Base-by-base conservation (phyloP, 2,113 vertebrate genomes). In the Mus spicilegus region DNA sequence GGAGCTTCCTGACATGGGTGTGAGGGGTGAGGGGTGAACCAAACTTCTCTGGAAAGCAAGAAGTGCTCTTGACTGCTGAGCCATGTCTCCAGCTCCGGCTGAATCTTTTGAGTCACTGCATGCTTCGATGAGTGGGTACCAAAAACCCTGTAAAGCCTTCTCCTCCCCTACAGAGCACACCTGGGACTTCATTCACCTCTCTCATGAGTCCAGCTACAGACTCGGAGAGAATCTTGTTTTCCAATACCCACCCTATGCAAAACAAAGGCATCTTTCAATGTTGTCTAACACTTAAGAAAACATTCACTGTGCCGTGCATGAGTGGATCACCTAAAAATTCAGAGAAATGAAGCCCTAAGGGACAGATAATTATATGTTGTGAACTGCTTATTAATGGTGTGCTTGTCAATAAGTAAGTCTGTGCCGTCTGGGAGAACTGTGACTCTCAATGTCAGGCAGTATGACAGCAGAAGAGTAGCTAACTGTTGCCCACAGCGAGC, bases 41-140 rank as follows among this genome's bases (percentile, higher is more conserved):
- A 9, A 30, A 19, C n/a, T 85, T 65, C 26, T 65, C 81, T 65
- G 58, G 58, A 85, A 39, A 30, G 26, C 26, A 85, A 39, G 80
- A 16, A 16, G 24, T 65, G 82, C 39, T 85, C 24, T 30, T 85
- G 26, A 63, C 58, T 65, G 58, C 82, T 65, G 39, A 85, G 26
- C 39, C n/a, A 6, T 5, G 39, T 30, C 39, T 54, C 20, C 63
- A 17, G 81, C 26, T 42, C 58, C 19, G 16, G 4, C 24, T 30
- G 26, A 42, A 46, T 26, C 14, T 33, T 99, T 63, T 7, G 33
- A 81, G 75, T 30, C 30, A 6, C 3, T 3, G 39, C 1, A 1
- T 17, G 49, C 36, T 42, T 22, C 5, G 39, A 1, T 67, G 49
- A 42, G 1, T 10, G 72, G 67, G 19, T 11, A 3, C 2, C 39